Conservation (phyloP, 2,888 invertebrate species). For the Trachelus tabidus region DNA sequence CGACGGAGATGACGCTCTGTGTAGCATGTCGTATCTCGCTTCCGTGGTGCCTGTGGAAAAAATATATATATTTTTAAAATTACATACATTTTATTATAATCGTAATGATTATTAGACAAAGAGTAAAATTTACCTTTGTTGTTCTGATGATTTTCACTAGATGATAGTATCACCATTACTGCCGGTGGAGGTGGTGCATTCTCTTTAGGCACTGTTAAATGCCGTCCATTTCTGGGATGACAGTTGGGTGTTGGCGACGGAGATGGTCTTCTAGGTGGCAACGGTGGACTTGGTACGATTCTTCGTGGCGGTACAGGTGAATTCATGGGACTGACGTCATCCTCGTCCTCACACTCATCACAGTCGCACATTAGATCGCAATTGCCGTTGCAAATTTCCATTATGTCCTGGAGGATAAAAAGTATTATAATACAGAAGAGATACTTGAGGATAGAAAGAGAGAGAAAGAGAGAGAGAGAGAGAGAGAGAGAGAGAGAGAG, state of each 20-base stretch:
- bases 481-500: too few relatives aligned
- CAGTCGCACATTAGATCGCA: conserved; percentile 57
- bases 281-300: conserved; percentile 68
- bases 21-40: conserved; percentile 64
- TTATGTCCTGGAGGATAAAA: conserved; percentile 60
- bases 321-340: conserved; percentile 59
- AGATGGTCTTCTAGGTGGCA: conserved; percentile 73
- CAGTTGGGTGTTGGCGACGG: conserved; percentile 61
- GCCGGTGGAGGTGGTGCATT: conserved; percentile 65
- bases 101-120: not conserved
- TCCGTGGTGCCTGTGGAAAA: conserved; percentile 51
- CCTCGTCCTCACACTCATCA: conserved; percentile 51
- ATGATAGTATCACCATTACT: conserved; percentile 55
- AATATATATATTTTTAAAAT: not conserved
- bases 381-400: conserved; percentile 62
- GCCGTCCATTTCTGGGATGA: conserved; percentile 55
- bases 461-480: not conserved
- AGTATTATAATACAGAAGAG: not conserved
- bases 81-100: not conserved
- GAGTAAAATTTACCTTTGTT: conserved; percentile 49
- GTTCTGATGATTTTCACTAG: conserved; percentile 53
- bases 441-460: not conserved
- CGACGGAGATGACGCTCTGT: conserved; percentile 60
- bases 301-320: conserved; percentile 57
- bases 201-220: conserved; percentile 65